phyloP scores from a whole-genome alignment of 2,113 vertebrate genomes.

The Notothenia coriiceps region DNA sequence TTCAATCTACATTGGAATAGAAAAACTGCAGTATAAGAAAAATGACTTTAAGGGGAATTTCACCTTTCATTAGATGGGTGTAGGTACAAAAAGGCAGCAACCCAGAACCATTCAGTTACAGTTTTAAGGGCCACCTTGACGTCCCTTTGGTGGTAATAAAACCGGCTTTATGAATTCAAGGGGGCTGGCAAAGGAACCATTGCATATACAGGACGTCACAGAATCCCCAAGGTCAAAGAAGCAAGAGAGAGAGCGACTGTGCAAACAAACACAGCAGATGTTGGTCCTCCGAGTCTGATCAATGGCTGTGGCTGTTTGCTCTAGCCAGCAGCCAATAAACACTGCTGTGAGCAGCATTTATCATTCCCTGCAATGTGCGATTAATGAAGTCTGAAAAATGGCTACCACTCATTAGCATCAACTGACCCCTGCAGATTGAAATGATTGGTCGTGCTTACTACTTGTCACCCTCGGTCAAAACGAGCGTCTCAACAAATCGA shows the following conservation, averaged over 20 bases:
- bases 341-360: conserved; percentile 44
- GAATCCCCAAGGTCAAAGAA: conserved; percentile 53
- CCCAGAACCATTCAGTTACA: not conserved
- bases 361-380: conserved; percentile 46
- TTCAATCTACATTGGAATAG: conserved; percentile 25
- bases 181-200: conserved; percentile 11
- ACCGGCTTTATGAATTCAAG: conserved; percentile 27
- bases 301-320: conserved; percentile 50
- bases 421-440: conserved; percentile 59
- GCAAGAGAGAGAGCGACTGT: conserved; percentile 14
- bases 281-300: conserved; percentile 48
- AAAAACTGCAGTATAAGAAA: conserved; percentile 9
- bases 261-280: conserved; percentile 58
- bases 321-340: conserved; percentile 43
- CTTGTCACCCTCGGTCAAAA: conserved; percentile 46
- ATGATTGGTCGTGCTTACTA: conserved; percentile 55
- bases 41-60: conserved; percentile 9
- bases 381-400: conserved; percentile 72
- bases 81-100: conserved; percentile 3
- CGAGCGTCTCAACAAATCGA: conserved; percentile 46
- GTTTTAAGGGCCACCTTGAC: conserved; percentile 23
- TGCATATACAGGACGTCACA: conserved; percentile 18
- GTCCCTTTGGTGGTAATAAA: conserved; percentile 26
- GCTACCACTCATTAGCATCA: conserved; percentile 55
- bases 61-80: not conserved